phyloP scores from a whole-genome alignment of 2,113 vertebrate genomes.

The Arothron firmamentum region DNA sequence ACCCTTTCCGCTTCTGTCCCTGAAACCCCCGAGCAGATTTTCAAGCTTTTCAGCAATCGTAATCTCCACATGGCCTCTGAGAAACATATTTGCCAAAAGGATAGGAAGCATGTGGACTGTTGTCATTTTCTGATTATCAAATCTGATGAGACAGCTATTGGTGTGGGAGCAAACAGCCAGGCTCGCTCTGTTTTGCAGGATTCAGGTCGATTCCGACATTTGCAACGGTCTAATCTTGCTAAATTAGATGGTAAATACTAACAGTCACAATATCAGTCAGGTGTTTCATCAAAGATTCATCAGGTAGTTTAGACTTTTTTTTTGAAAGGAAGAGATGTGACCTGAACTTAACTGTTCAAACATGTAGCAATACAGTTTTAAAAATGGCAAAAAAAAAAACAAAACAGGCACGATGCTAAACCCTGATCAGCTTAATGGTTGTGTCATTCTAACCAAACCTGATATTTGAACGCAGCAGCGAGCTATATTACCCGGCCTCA shows the following conservation, averaged over 20 bases:
- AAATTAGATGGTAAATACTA: conserved; percentile 11
- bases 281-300: conserved; percentile 5
- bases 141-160: conserved; percentile 55
- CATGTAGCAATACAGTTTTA: background rate
- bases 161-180: conserved; percentile 35
- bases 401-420: background rate
- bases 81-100: conserved; percentile 52
- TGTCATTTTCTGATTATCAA: conserved; percentile 62
- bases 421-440: too few species aligned
- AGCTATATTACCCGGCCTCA: conserved; percentile 16
- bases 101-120: conserved; percentile 53
- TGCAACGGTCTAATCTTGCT: conserved; percentile 26
- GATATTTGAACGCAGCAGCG: conserved; percentile 14
- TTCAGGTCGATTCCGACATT: conserved; percentile 20
- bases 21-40: conserved; percentile 46
- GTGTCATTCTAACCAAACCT: conserved; percentile 6
- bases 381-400: background rate
- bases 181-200: conserved; percentile 24
- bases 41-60: conserved; percentile 47
- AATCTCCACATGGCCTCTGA: conserved; percentile 47
- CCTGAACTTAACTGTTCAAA: background rate
- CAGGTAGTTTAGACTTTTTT: conserved; percentile 5
- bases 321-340: too few species aligned
- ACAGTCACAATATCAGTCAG: background rate
- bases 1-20: conserved; percentile 31